Evolutionary conservation across 2,888 invertebrate species (phyloP), one percentile per base, ranked within the genome.

Genomic region (Scrobipalpa costella): DNA sequence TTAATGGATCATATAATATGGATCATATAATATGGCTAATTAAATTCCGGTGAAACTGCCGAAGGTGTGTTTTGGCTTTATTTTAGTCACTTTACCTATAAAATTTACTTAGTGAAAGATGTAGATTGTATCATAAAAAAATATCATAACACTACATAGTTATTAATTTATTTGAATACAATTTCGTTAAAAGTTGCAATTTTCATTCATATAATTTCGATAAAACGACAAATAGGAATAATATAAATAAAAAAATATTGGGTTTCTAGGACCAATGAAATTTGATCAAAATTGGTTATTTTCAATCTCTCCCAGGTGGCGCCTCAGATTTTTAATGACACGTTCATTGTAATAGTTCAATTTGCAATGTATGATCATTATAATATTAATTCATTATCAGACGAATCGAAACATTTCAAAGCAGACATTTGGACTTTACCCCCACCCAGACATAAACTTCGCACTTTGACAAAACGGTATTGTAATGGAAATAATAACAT

Each of bases 1-100:
- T 90, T 90, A 89, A 90, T 88, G 87, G 84, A 79, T 82, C 77
- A 84, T 44, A 44, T 85, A 85, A 84, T 82, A 86, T 78, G 84
- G 76, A 80, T 80, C 86, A 86, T 90, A 44, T 85, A 85, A 84
- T 82, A 86, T 78, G 84, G 76, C 81, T 80, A 86, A 86, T 90
- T 90, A 90, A 90, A 88, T 80, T 77, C 77, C 77, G 73, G 73
- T 81, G 85, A 80, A 79, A 78, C 78, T 69, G 72, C 73, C 72
- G 71, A 70, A 70, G 27, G 66, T 71, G 69, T 69, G 68, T 66
- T 67, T 66, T 63, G 63, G 71, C 66, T 76, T 76, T 75, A 75
- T 75, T 75, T 77, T 72, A 68, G 70, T 19, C 36, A 38, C 27
- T n/a, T 58, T 38, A 61, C 61, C 34, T 5, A 9, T 15, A 44